Percentiles rank a stretch among this genome's conserved stretches.
These are phyloP conservation scores for Zoanthus sansibaricus DNA, from an alignment of 92 coral and sea anemone genomes.

Conservation along the genomic window DNA sequence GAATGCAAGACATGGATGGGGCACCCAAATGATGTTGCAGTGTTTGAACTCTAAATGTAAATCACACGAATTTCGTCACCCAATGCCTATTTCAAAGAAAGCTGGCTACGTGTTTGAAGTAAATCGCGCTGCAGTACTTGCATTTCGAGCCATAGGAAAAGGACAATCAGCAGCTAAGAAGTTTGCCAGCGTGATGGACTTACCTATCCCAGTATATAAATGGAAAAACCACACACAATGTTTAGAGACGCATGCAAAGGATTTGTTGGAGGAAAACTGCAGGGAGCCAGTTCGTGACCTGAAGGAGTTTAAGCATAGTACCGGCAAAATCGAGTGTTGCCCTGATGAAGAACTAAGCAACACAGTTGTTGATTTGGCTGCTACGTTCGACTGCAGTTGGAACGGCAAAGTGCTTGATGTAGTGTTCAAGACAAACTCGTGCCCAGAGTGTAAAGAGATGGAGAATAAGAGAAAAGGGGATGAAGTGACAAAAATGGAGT, in stretches of 20 bases:
- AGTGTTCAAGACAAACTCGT: slow-evolving; percentile 42
- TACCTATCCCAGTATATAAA: slow-evolving; percentile 33
- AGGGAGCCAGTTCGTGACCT: slow-evolving; percentile 26
- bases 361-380: too few relatives aligned
- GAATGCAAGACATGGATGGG: slow-evolving; percentile 42
- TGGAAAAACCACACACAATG: slow-evolving; percentile 35
- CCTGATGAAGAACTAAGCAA: slow-evolving; percentile 37
- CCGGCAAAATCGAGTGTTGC: slow-evolving; percentile 35
- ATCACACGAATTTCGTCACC: slow-evolving; percentile 26
- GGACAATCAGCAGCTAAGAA: slow-evolving; percentile 45
- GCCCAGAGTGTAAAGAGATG: slow-evolving; percentile 52
- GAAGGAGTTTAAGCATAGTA: slow-evolving; percentile 19
- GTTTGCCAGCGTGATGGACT: slow-evolving; percentile 49
- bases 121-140: slow-evolving; percentile 44
- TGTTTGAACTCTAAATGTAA: slow-evolving; percentile 34
- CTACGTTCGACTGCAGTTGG: too few relatives aligned
- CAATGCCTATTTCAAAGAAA: slow-evolving; percentile 37
- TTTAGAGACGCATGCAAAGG: slow-evolving; percentile 22
- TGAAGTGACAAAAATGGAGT: slow-evolving; percentile 27
- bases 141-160: slow-evolving; percentile 48
- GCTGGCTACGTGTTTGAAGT: slow-evolving; percentile 30
- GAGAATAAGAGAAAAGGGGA: slow-evolving; percentile 36
- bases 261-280: slow-evolving; percentile 46
- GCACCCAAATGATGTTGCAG: slow-evolving; percentile 31
- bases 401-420: slow-evolving; percentile 53